A percentile compares a stretch with the other conserved stretches of the same genome.
Evolutionary conservation across 2,888 invertebrate genomes (phyloP).

Genomic region (Synanthedon formicaeformis): DNA sequence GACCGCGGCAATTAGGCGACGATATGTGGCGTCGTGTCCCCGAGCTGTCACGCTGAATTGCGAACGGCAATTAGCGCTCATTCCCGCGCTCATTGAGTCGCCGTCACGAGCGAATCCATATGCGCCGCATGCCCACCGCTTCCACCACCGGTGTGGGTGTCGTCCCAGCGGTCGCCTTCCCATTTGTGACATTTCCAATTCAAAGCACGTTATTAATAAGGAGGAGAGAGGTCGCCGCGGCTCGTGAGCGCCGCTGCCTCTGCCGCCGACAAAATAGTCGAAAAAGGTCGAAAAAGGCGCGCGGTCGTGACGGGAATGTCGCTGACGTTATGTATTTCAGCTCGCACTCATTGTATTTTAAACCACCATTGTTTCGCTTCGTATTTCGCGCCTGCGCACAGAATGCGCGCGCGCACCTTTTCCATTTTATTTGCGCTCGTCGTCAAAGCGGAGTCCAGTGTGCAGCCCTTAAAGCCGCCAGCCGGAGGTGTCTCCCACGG

Average conservation of each 20-base stretch:
- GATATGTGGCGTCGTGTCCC: conserved; percentile 32
- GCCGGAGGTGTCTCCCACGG: conserved; percentile 34
- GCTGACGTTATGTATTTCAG: conserved; percentile 54
- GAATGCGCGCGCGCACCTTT: conserved; percentile 10
- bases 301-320: conserved; percentile 65
- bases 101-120: conserved; percentile 52
- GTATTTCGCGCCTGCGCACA: conserved; percentile 57
- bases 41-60: conserved; percentile 37
- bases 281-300: conserved; percentile 47
- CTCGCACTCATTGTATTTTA: conserved; percentile 64
- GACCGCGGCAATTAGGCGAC: conserved; percentile 55
- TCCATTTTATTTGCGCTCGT: too few species aligned
- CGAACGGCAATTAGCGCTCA: conserved; percentile 43
- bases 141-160: not conserved
- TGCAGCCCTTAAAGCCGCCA: conserved; percentile 23
- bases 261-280: conserved; percentile 54
- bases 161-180: conserved; percentile 1
- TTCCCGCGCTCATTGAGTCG: conserved; percentile 31
- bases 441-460: conserved; percentile 6
- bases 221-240: conserved; percentile 36
- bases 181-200: conserved; percentile 37
- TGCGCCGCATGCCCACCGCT: conserved; percentile 12
- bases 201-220: conserved; percentile 63
- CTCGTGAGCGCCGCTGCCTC: conserved; percentile 31
- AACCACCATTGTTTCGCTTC: conserved; percentile 66